phyloP scores from a whole-genome alignment of 2,113 vertebrate species.

The Empidonax traillii region DNA sequence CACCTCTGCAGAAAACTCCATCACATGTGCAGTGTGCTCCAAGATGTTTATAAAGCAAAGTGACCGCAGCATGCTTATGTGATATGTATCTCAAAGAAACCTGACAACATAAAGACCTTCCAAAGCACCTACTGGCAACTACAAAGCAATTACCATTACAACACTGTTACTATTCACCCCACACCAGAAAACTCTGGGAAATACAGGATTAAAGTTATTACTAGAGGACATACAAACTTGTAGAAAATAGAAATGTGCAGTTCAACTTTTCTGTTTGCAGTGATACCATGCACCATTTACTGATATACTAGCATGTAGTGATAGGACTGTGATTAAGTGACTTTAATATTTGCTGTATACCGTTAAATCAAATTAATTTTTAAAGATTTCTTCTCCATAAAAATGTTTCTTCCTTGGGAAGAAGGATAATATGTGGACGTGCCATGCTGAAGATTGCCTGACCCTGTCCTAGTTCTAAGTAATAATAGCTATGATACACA shows the following conservation, averaged over 20 bases:
- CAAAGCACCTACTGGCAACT: background rate
- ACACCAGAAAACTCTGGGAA: background rate
- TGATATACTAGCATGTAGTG: background rate
- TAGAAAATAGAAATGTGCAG: background rate
- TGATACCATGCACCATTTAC: background rate
- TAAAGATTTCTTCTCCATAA: background rate
- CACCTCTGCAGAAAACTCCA: background rate
- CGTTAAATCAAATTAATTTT: background rate
- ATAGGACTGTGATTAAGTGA: background rate
- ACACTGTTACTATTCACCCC: background rate
- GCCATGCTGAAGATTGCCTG: background rate
- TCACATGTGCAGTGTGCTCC: background rate
- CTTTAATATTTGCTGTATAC: background rate
- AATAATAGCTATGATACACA: background rate
- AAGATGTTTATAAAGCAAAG: background rate
- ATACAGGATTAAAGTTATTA: background rate
- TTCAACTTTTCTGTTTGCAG: background rate
- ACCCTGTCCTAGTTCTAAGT: background rate
- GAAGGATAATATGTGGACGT: background rate
- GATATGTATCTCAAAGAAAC: background rate
- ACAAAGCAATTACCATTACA: background rate
- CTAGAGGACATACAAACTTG: background rate
- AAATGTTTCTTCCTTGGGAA: background rate
- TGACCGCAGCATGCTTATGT: background rate
- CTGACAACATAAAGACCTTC: background rate